Base-by-base conservation (phyloP, 2,888 invertebrate species). In the Xestoiulus laeticollis region DNA sequence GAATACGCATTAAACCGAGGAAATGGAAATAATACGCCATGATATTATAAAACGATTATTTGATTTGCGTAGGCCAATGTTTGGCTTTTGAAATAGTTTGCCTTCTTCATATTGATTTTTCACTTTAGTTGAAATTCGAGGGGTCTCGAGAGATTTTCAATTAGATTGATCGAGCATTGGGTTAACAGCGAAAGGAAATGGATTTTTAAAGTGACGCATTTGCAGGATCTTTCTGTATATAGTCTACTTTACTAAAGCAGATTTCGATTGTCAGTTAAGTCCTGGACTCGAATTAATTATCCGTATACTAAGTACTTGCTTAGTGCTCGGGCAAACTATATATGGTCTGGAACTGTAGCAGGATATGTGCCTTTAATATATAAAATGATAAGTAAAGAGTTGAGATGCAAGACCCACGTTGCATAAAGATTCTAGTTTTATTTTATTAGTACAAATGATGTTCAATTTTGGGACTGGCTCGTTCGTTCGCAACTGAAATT, bases 1-100 rank as follows among this genome's bases (percentile, higher is more conserved):
- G 59, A 59, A 22, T 22, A 19, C 59, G 22, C 22, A 68, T 68
- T 68, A 26, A 22, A 68, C 22, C 22, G 78, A 26, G 30, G 30
- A 78, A 26, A 78, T 78, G 78, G 78, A 78, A 78, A 78, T 78
- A 78, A 78, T 78, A 78, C 30, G 78, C 14, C 30, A 14, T 78
- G 30, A 78, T 78, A 78, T 78, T 78, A 78, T 78, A 32, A 26
- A 78, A 78, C 78, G 78, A 78, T 78, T 78, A 78, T 78, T 78
- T 78, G 78, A 78, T 78, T 78, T 78, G 78, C 78, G 78, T 32
- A 78, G 78, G 78, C 78, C 78, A 78, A 78, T 78, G 78, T 78
- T 32, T 30, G 78, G 78, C 78, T 78, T 78, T 32, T 30, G 78
- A 32, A 78, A 78, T 68, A 78, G 78, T 78, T 78, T 78, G 78